A percentile compares a stretch with the other conserved stretches of the same genome.
Evolutionary conservation across 2,113 vertebrate species (phyloP).

Genomic region (Bubo scandiacus): DNA sequence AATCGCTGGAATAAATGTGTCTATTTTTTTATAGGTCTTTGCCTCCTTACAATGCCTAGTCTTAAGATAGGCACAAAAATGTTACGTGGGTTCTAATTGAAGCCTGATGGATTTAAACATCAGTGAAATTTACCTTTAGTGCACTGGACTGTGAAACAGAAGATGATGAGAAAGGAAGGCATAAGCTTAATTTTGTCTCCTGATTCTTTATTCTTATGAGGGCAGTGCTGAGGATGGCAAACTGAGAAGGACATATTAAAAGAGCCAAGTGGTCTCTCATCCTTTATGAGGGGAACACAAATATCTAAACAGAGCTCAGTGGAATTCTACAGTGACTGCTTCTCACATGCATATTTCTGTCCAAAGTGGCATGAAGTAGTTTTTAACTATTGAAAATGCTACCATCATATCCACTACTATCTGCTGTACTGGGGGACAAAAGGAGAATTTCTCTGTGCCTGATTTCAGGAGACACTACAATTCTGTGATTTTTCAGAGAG

Average conservation of each 20-base stretch:
- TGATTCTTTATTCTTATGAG: background rate
- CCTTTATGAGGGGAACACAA: background rate
- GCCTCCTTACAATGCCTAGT: background rate
- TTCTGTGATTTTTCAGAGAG: background rate
- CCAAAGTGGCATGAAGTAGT: background rate
- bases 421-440: background rate
- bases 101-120: background rate
- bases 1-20: background rate
- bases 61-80: background rate
- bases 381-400: background rate
- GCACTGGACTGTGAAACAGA: background rate
- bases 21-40: background rate
- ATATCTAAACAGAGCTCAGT: background rate
- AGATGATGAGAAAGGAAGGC: background rate
- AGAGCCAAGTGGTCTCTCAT: background rate
- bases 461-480: background rate
- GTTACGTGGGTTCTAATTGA: background rate
- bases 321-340: background rate
- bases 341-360: background rate
- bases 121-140: background rate
- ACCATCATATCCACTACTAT: fast-evolving
- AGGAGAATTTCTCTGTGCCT: background rate
- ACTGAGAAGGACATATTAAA: background rate
- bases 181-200: background rate
- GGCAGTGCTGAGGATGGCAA: background rate